These are phyloP conservation scores for Heterotilapia buettikoferi DNA, from an alignment of 2,113 vertebrate genomes.

Conservation along the genomic window DNA sequence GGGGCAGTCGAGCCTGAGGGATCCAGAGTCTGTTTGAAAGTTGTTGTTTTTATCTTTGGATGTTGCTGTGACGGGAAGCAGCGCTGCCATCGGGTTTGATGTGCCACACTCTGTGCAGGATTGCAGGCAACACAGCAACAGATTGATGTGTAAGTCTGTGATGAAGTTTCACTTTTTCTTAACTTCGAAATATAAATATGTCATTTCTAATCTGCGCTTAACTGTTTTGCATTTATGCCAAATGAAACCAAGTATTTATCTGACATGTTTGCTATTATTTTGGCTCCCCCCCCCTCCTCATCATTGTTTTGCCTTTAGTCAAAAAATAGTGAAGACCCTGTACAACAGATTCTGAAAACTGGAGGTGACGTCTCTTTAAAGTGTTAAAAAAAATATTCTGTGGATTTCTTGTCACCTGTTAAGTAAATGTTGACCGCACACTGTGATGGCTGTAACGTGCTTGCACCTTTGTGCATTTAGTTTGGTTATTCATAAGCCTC, in stretches of 20 bases:
- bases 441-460: background rate
- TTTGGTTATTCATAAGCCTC: background rate
- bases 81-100: background rate
- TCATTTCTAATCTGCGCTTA: background rate
- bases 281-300: accelerated
- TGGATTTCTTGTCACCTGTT: background rate
- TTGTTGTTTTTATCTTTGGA: background rate
- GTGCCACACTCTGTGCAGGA: background rate
- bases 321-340: background rate
- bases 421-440: background rate
- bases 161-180: background rate
- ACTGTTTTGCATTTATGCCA: background rate
- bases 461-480: background rate
- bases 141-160: background rate
- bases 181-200: background rate
- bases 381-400: background rate
- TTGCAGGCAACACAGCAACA: background rate
- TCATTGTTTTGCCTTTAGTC: background rate
- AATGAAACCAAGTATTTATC: background rate
- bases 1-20: background rate
- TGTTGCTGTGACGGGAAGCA: background rate
- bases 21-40: background rate
- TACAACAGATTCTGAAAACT: background rate
- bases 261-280: background rate
- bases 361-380: background rate